These are phyloP conservation scores for Amphipoea oculea DNA, from an alignment of 2,888 invertebrate genomes.

Conservation along the genomic window DNA sequence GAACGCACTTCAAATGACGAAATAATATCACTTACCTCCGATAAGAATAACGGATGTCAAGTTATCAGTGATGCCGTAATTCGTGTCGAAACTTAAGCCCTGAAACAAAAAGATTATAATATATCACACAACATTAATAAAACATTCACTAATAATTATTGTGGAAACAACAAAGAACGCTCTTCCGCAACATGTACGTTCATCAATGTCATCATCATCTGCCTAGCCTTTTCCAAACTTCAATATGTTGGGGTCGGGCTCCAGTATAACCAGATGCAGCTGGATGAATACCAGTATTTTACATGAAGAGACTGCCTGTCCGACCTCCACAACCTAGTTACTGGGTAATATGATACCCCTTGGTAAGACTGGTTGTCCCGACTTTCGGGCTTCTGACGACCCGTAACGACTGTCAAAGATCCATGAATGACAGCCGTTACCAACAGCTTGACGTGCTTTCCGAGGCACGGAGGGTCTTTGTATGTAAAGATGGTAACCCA, in stretches of 20 bases:
- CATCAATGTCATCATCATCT: background rate
- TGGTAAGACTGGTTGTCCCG: too few relatives aligned
- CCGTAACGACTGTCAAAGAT: background rate
- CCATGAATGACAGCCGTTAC: background rate
- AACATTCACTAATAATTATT: background rate
- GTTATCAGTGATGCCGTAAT: slow-evolving; percentile 96
- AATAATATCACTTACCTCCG: slow-evolving; percentile 92
- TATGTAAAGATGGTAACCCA: too few relatives aligned
- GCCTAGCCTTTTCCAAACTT: background rate
- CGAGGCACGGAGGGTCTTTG: too few relatives aligned
- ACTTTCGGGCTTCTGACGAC: too few relatives aligned
- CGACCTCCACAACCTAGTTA: too few relatives aligned
- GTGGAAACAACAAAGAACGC: background rate
- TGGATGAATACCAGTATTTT: too few relatives aligned
- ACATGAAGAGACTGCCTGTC: too few relatives aligned
- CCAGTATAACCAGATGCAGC: too few relatives aligned
- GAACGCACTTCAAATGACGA: slow-evolving; percentile 7
- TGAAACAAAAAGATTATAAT: slow-evolving; percentile 67
- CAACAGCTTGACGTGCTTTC: too few relatives aligned
- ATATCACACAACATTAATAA: background rate
- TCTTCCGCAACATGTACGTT: background rate
- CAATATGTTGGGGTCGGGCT: background rate
- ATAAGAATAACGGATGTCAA: slow-evolving; percentile 96
- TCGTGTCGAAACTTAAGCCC: slow-evolving; percentile 95
- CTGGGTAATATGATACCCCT: too few relatives aligned